Evolutionary conservation across 1,140 invertebrate genomes (phyloP).

Genomic region (Drosophila jambulina): DNA sequence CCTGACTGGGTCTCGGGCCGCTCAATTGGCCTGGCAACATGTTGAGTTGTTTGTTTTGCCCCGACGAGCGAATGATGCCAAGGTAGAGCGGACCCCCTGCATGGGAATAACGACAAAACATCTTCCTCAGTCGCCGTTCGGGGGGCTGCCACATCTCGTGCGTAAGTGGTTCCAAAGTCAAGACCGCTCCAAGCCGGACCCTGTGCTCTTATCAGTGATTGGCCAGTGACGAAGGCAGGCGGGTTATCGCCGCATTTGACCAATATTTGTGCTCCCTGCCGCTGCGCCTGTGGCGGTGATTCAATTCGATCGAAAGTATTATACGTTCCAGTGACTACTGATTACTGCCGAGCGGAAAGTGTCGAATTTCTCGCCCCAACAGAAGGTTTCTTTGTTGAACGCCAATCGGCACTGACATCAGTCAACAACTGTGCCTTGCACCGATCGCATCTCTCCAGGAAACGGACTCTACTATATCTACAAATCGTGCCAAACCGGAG

Average conservation of each 20-base stretch:
- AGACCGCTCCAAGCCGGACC: slow-evolving; percentile 64
- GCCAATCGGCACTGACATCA: slow-evolving; percentile 43
- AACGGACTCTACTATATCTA: slow-evolving; percentile 9
- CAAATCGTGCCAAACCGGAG: background rate
- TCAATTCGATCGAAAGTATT: slow-evolving; percentile 69
- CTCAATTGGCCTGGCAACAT: slow-evolving; percentile 74
- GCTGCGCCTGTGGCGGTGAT: slow-evolving; percentile 35
- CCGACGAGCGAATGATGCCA: slow-evolving; percentile 40
- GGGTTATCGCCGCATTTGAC: slow-evolving; percentile 66
- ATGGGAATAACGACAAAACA: slow-evolving; percentile 43
- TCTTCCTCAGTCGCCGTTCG: slow-evolving; percentile 36
- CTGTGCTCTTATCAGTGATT: slow-evolving; percentile 54
- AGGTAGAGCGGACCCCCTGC: slow-evolving; percentile 27
- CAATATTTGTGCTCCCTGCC: slow-evolving; percentile 45
- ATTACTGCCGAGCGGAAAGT: slow-evolving; percentile 19
- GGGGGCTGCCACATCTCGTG: slow-evolving; percentile 50
- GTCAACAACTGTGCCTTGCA: slow-evolving; percentile 57
- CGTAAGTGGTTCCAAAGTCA: slow-evolving; percentile 69
- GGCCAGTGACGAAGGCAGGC: slow-evolving; percentile 47
- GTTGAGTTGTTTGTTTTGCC: slow-evolving; percentile 52
- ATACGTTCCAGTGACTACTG: slow-evolving; percentile 19
- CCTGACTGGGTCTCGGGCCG: background rate
- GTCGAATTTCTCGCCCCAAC: slow-evolving; percentile 38
- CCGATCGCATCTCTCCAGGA: slow-evolving; percentile 38
- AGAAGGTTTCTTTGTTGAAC: slow-evolving; percentile 66